Conservation (phyloP, 1,140 invertebrate species). For the Adelges cooleyi region DNA sequence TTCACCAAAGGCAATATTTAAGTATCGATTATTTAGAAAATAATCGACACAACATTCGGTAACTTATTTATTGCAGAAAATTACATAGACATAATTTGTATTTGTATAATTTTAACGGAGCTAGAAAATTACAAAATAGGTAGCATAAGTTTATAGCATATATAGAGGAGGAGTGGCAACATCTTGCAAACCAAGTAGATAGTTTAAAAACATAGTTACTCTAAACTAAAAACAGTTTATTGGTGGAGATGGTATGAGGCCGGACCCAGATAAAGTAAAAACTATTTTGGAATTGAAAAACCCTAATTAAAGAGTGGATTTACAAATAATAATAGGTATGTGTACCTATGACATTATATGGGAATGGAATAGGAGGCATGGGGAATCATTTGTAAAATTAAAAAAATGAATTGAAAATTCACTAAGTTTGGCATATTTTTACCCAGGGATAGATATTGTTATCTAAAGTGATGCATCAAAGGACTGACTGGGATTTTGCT, state of each 20-base stretch:
- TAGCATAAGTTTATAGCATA: too few species aligned
- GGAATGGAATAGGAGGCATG: slow-evolving; percentile 36
- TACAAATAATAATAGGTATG: slow-evolving; percentile 38
- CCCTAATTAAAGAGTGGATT: slow-evolving; percentile 36
- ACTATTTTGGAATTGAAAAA: slow-evolving; percentile 37
- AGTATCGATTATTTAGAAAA: too few species aligned
- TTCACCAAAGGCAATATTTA: too few species aligned
- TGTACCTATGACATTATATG: slow-evolving; percentile 37
- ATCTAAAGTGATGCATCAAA: slow-evolving; percentile 35
- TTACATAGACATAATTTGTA: too few species aligned
- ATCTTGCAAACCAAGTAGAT: too few species aligned
- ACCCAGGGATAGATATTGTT: background rate
- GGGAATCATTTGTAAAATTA: slow-evolving; percentile 36
- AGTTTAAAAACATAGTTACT: too few species aligned
- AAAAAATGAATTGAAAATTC: slow-evolving; percentile 33
- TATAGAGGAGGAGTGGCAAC: too few species aligned
- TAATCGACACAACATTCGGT: too few species aligned
- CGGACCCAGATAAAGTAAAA: slow-evolving; percentile 37
- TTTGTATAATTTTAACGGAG: too few species aligned
- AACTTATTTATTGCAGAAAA: too few species aligned
- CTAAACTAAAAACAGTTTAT: too few species aligned
- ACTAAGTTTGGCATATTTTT: background rate
- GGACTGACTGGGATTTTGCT: slow-evolving; percentile 33
- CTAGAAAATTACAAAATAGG: too few species aligned
- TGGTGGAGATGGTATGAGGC: slow-evolving; percentile 34